Conservation (phyloP, 2,113 vertebrate genomes). For the Pongo abelii region DNA sequence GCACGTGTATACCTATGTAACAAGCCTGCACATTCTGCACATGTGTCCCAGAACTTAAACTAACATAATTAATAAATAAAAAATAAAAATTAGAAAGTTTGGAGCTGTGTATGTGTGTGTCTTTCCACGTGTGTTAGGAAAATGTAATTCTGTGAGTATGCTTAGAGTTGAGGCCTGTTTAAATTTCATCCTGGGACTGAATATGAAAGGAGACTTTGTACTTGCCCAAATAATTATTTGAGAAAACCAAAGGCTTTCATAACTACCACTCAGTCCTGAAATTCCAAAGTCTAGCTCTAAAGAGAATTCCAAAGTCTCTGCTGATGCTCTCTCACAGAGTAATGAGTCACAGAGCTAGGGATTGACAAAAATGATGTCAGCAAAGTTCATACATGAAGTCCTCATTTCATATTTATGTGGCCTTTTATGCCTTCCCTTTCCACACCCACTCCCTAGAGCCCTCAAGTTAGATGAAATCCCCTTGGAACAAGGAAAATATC, state of each 20-base stretch:
- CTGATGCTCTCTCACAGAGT: neutral
- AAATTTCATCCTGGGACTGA: neutral
- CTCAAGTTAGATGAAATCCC: neutral
- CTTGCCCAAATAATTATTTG: neutral
- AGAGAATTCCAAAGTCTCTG: neutral
- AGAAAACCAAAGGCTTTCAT: neutral
- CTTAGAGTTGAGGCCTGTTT: neutral
- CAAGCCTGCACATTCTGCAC: too few relatives aligned
- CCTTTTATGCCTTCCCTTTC: neutral
- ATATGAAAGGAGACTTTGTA: neutral
- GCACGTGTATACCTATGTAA: too few relatives aligned
- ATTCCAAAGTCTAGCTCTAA: neutral
- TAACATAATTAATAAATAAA: too few relatives aligned
- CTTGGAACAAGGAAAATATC: neutral
- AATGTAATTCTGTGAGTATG: neutral
- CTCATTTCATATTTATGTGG: neutral
- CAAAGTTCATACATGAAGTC: neutral
- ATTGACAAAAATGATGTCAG: slow-evolving; percentile 18
- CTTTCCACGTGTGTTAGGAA: neutral
- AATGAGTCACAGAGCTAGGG: neutral
- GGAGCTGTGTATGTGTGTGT: neutral
- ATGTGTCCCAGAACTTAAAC: too few relatives aligned
- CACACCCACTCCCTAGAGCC: neutral
- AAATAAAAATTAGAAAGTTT: neutral
- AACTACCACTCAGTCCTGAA: neutral